phyloP scores from a whole-genome alignment of 1,140 invertebrate genomes.

The Pseudachorutes palmiensis region DNA sequence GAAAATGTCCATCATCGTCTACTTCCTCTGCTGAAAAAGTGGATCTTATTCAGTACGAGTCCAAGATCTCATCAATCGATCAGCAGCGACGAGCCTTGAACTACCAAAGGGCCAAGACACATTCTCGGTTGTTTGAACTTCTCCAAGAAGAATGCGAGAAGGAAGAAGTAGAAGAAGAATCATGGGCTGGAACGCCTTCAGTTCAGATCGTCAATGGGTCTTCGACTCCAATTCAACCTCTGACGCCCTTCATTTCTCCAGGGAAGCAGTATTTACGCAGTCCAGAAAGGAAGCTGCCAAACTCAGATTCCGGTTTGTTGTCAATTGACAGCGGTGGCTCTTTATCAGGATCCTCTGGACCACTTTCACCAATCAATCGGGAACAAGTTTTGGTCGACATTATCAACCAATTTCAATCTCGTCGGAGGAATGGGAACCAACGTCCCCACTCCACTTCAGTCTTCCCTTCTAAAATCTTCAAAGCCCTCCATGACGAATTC shows the following conservation, averaged over 20 bases:
- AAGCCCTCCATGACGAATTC: slow-evolving; percentile 35
- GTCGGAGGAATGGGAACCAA: slow-evolving; percentile 16
- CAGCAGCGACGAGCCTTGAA: slow-evolving; percentile 46
- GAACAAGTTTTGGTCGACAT: slow-evolving; percentile 37
- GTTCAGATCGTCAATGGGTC: too few species aligned
- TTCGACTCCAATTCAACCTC: too few species aligned
- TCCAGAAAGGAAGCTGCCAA: not conserved
- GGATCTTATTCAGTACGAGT: not conserved
- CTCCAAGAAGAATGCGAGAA: slow-evolving; percentile 51
- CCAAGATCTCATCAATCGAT: slow-evolving; percentile 9
- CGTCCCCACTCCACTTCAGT: slow-evolving; percentile 5
- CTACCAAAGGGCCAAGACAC: slow-evolving; percentile 61
- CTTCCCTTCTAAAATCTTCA: slow-evolving; percentile 38
- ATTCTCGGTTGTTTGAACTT: slow-evolving; percentile 60
- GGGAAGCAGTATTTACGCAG: too few species aligned
- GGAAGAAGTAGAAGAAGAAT: slow-evolving; percentile 42
- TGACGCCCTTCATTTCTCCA: too few species aligned
- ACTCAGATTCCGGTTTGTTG: slow-evolving; percentile 14
- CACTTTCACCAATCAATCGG: slow-evolving; percentile 30
- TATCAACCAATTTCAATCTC: slow-evolving; percentile 34
- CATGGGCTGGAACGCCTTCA: slow-evolving; percentile 30
- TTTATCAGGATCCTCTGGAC: slow-evolving; percentile 33
- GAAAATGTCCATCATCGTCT: not conserved
- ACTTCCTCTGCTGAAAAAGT: not conserved
- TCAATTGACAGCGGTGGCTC: slow-evolving; percentile 33